Base-by-base conservation (phyloP, 2,113 vertebrate species). In the Turdus rufiventris region DNA sequence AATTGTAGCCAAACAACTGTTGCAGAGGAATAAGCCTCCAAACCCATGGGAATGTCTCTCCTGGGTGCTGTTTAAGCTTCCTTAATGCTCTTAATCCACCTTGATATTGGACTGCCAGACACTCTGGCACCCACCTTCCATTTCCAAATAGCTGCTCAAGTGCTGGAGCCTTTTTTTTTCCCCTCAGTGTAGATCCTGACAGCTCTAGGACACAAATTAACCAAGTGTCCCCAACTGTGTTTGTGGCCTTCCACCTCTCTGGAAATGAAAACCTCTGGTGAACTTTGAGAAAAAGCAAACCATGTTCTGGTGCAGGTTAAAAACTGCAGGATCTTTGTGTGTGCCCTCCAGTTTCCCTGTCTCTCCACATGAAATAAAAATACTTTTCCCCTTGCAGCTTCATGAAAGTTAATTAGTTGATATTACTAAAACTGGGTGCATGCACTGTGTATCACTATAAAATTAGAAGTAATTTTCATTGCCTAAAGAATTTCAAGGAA, bases 1-100 rank as follows among this genome's bases (percentile, higher is more conserved):
- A 92, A 92, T 25, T 66, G 50, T 72, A 88, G 83, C 34, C 48
- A 63, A 94, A 28, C 94, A 93, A 95, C 92, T 93, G 93, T 42
- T 95, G 13, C 63, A 73, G 57, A 54, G 62, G 84, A 94, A 79
- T 92, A 66, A 96, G 88, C 94, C 89, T 60, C 23, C 74, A 66
- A 88, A 77, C 84, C 86, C 85, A 91, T 57, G 78, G 76, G 92
- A 96, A 96, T 96, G 78, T 93, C 88, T 77, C 43, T 91, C 95
- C 84, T 75, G 75, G 68, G 90, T 34, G 84, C 86, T 85, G 26
- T 47, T 94, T 96, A 97, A 97, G 92, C 95, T 91, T 95, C 79
- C 67, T 84, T 97, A 97, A 96, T 90, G 90, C 96, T 91, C 93
- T 94, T 97, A 97, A 97, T 96, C 95, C 96, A 97, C 89, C 89